Conservation (phyloP, 2,888 invertebrate species). For the Tortrix viridana region DNA sequence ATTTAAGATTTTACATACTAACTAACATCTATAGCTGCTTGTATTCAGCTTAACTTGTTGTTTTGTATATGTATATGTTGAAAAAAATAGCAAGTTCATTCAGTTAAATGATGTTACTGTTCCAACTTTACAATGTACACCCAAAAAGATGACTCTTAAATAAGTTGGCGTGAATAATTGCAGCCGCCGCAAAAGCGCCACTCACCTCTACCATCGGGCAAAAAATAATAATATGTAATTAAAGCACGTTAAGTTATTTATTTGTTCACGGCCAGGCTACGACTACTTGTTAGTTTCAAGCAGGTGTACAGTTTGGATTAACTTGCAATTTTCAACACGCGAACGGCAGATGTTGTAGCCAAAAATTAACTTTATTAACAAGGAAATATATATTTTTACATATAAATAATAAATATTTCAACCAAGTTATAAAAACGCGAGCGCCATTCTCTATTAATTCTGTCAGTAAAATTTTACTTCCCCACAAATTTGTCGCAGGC, state of each 20-base stretch:
- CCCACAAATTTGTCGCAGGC: too few species aligned
- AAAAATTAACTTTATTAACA: constrained; percentile 8
- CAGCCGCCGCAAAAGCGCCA: constrained; percentile 60
- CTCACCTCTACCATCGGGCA: constrained; percentile 53
- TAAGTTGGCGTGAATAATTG: constrained; percentile 75
- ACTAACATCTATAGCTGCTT: too few species aligned
- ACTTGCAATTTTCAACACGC: constrained; percentile 28
- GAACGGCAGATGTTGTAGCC: constrained; percentile 14
- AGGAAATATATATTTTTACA: background rate
- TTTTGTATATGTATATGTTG: too few species aligned
- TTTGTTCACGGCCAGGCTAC: constrained; percentile 19
- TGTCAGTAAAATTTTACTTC: too few species aligned
- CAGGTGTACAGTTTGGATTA: constrained; percentile 16
- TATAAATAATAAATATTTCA: too few species aligned
- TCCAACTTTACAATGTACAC: constrained; percentile 4
- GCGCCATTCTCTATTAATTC: too few species aligned
- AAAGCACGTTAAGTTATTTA: constrained; percentile 10
- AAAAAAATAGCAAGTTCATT: background rate
- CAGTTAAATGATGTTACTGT: background rate
- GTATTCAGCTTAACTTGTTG: too few species aligned
- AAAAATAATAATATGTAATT: constrained; percentile 38
- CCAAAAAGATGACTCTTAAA: constrained; percentile 45
- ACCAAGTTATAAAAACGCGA: too few species aligned
- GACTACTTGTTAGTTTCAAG: constrained; percentile 12
- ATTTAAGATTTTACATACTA: too few species aligned